Percentiles rank a stretch among this genome's conserved stretches.
These are phyloP conservation scores for Pantherophis guttatus DNA, from an alignment of 2,113 vertebrate genomes.

Conservation along the genomic window DNA sequence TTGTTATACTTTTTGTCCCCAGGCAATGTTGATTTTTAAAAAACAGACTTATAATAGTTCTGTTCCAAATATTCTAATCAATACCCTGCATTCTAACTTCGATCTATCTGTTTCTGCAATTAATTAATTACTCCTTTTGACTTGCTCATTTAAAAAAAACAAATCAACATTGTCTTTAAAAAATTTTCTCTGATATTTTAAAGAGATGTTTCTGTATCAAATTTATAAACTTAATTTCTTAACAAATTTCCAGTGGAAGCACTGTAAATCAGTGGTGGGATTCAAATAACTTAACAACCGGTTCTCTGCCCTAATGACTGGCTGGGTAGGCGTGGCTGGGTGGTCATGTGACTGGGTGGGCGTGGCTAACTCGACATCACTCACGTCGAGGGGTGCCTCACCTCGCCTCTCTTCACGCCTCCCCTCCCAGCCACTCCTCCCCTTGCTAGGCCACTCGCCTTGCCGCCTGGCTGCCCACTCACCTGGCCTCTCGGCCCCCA, in stretches of 20 bases:
- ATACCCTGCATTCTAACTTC: not conserved
- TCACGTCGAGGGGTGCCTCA: too few relatives aligned
- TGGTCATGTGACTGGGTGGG: too few relatives aligned
- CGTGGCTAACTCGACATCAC: too few relatives aligned
- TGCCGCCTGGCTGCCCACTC: too few relatives aligned
- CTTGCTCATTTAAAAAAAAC: not conserved
- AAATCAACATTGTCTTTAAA: not conserved
- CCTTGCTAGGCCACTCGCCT: too few relatives aligned
- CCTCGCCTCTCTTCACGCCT: too few relatives aligned
- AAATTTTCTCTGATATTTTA: not conserved
- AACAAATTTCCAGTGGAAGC: not conserved
- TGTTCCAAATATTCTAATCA: not conserved
- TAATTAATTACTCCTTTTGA: not conserved
- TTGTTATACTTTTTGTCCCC: not conserved
- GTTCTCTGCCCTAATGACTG: too few relatives aligned
- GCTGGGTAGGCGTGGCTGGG: too few relatives aligned
- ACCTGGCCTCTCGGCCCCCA: too few relatives aligned
- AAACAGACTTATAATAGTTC: not conserved
- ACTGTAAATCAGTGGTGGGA: not conserved
- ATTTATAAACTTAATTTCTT: not conserved
- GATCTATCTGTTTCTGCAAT: not conserved
- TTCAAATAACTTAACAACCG: too few relatives aligned
- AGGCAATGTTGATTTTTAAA: not conserved
- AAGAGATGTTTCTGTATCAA: not conserved
- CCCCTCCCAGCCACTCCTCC: too few relatives aligned